Conservation (phyloP, 2,888 invertebrate genomes). For the Synanthedon andrenaeformis region DNA sequence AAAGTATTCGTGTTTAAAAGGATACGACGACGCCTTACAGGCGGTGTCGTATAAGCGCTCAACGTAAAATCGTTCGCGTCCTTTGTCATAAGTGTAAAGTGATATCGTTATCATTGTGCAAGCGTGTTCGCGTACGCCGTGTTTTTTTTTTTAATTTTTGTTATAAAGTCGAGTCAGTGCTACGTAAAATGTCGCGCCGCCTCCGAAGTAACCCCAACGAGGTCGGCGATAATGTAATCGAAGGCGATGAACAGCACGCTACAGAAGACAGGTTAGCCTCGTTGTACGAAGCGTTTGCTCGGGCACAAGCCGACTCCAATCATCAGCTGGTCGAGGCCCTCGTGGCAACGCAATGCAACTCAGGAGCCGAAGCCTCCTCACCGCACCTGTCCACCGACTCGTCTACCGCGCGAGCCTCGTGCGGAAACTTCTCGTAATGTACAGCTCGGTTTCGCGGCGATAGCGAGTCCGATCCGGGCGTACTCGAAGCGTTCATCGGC, state of each 20-base stretch:
- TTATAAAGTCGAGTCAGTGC: too few species aligned
- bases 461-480: neutral
- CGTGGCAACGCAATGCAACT: neutral
- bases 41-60: too few species aligned
- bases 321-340: neutral
- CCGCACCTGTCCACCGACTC: neutral
- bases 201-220: neutral
- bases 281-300: neutral
- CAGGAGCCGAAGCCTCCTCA: neutral
- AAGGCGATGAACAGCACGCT: neutral
- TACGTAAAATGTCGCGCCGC: neutral
- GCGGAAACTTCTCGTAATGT: slow-evolving; percentile 4
- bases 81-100: too few species aligned
- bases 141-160: too few species aligned
- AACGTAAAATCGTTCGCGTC: too few species aligned
- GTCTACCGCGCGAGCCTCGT: neutral
- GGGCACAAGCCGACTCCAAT: neutral
- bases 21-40: too few species aligned
- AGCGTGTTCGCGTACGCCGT: too few species aligned
- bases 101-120: too few species aligned
- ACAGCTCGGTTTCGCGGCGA: slow-evolving; percentile 7
- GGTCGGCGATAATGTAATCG: neutral
- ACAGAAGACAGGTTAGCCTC: neutral
- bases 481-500: slow-evolving; percentile 11
- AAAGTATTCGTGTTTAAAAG: too few species aligned